Base-by-base conservation (phyloP, 2,797 vertebrate species). In the Erpetoichthys calabaricus region DNA sequence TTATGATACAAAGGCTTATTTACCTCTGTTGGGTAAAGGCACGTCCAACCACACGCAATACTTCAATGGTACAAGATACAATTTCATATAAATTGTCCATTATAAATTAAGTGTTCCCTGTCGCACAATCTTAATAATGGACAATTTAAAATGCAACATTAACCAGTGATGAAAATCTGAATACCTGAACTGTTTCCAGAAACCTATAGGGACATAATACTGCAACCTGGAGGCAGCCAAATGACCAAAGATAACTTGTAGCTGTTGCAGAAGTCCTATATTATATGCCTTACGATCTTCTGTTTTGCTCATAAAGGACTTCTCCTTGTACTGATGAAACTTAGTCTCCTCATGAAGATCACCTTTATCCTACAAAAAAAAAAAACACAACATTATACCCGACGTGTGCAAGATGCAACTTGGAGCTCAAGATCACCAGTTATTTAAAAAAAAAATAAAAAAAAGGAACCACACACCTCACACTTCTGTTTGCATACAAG, bases 131-230 rank as follows among this genome's bases (percentile, higher is more conserved):
- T n/a, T n/a, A n/a, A n/a, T 25, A 2, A 25, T 25, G 25, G 25
- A 25, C 25, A 25, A 25, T 25, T 25, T 25, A 25, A 25, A 25
- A 25, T 25, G 25, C 2, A 25, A 25, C 25, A 25, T 25, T 25
- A 25, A 25, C 25, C 25, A 25, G 25, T 25, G 25, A 25, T 25
- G 25, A 25, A 25, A 44, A 51, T n/a, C 55, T 42, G 43, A 44
- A 61, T 85, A 97, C 96, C 96, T 91, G 68, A 99, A 99, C 62
- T 98, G 96, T 71, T 98, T 99, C 96, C 96, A 99, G 87, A 99
- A 99, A 51, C 95, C 96, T 73, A 95, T 86, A 43, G 96, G 96
- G 62, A 99, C 93, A 3, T 98, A 99, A 82, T 98, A 99, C 69
- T 99, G 96, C 67, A 99, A 81, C 61, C 93, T 90, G 69, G 96